These are phyloP conservation scores for Cydia fagiglandana DNA, from an alignment of 1,140 invertebrate genomes.

Conservation along the genomic window DNA sequence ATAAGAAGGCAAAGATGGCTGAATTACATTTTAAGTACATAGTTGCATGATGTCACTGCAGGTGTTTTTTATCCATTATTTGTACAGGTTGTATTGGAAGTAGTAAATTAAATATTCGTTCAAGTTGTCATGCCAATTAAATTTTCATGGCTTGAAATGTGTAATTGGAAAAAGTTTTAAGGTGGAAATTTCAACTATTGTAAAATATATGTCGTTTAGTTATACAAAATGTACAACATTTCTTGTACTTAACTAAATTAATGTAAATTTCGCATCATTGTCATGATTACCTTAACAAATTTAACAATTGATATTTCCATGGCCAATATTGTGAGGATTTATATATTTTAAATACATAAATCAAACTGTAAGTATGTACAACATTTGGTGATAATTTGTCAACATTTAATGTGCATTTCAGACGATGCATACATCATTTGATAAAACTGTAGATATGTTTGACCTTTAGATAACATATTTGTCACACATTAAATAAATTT, in stretches of 20 bases:
- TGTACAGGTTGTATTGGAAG: not conserved
- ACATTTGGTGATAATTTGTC: too few species aligned
- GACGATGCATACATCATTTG: not conserved
- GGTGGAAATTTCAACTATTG: too few species aligned
- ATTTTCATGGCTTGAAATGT: not conserved
- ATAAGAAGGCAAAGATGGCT: not conserved
- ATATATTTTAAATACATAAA: too few species aligned
- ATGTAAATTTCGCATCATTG: too few species aligned
- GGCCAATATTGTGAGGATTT: too few species aligned
- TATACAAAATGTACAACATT: too few species aligned
- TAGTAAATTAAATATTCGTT: not conserved
- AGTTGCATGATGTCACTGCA: not conserved
- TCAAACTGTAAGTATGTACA: too few species aligned
- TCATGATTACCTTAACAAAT: too few species aligned
- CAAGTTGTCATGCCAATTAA: not conserved
- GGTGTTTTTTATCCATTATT: not conserved
- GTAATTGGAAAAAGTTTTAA: too few species aligned
- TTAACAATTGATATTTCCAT: too few species aligned
- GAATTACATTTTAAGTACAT: not conserved
- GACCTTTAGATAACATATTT: not conserved
- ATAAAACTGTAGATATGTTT: not conserved
- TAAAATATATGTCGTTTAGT: too few species aligned
- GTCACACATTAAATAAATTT: not conserved
- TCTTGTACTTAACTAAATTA: too few species aligned
- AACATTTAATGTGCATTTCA: not conserved